Evolutionary conservation across 2,113 vertebrate genomes (phyloP).

Genomic region (Trematocara zebra): DNA sequence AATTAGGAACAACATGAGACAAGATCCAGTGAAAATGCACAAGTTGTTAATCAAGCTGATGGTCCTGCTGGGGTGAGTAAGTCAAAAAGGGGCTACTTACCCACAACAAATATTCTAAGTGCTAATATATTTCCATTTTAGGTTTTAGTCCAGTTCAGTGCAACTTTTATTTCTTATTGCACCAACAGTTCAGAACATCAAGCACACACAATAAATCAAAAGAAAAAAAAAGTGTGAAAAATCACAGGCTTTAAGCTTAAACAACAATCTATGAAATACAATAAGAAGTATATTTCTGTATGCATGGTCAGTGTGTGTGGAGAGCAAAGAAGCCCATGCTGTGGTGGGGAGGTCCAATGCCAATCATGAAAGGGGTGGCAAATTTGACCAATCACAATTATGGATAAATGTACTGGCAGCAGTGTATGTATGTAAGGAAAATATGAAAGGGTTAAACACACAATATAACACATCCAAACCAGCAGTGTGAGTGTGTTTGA

Average conservation of each 20-base stretch:
- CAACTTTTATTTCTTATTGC: background rate
- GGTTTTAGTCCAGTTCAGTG: background rate
- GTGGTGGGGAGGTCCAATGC: background rate
- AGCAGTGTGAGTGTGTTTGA: background rate
- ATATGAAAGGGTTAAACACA: background rate
- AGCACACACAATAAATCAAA: background rate
- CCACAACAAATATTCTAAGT: background rate
- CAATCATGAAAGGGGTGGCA: background rate
- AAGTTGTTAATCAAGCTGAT: slow-evolving; percentile 12
- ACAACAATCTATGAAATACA: background rate
- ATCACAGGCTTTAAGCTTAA: background rate
- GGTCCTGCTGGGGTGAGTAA: slow-evolving; percentile 55
- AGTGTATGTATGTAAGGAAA: background rate
- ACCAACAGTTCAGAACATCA: background rate
- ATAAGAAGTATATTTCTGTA: background rate
- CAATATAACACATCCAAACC: background rate
- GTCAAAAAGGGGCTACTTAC: background rate
- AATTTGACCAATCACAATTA: background rate
- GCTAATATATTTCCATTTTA: background rate
- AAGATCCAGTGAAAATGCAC: background rate
- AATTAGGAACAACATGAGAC: background rate
- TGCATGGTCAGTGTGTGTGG: background rate
- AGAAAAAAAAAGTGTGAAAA: background rate
- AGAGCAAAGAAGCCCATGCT: background rate
- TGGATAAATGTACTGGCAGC: accelerated